These are phyloP conservation scores for Imbricaverruca yamaguchii DNA, from an alignment of 2,888 invertebrate species.

Conservation along the genomic window DNA sequence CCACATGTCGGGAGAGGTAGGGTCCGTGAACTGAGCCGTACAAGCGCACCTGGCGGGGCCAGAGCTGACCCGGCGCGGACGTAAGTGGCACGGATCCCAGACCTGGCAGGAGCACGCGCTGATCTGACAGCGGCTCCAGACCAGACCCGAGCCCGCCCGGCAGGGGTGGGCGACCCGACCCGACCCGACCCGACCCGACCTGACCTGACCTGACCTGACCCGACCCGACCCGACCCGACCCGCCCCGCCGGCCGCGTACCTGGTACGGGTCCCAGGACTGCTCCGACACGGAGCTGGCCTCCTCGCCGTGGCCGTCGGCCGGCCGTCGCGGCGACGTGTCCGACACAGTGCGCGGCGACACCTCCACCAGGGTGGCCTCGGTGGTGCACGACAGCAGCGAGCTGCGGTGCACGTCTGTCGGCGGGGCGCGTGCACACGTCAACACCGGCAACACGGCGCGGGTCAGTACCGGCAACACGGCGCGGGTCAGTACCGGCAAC, in stretches of 20 bases:
- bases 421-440: no score
- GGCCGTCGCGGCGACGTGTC: slow-evolving; percentile 38
- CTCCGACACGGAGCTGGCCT: slow-evolving; percentile 77
- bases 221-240: slow-evolving; percentile 11
- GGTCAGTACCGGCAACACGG: no score
- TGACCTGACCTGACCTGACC: slow-evolving; percentile 5
- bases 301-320: slow-evolving; percentile 37
- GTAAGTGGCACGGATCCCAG: no score
- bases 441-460: no score
- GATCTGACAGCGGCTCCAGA: not conserved
- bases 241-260: slow-evolving; percentile 46
- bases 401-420: not conserved
- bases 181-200: slow-evolving; percentile 19
- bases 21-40: no score
- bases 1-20: no score
- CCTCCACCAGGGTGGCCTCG: slow-evolving; percentile 19
- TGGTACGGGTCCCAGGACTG: slow-evolving; percentile 94
- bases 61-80: no score
- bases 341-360: slow-evolving; percentile 34
- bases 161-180: not conserved
- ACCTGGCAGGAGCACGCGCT: no score
- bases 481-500: no score
- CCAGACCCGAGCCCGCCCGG: not conserved
- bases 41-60: no score
- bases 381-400: slow-evolving; percentile 6